Evolutionary conservation across 2,888 invertebrate genomes (phyloP), one percentile per base, ranked within the genome.

Genomic region (Tipula helvola): DNA sequence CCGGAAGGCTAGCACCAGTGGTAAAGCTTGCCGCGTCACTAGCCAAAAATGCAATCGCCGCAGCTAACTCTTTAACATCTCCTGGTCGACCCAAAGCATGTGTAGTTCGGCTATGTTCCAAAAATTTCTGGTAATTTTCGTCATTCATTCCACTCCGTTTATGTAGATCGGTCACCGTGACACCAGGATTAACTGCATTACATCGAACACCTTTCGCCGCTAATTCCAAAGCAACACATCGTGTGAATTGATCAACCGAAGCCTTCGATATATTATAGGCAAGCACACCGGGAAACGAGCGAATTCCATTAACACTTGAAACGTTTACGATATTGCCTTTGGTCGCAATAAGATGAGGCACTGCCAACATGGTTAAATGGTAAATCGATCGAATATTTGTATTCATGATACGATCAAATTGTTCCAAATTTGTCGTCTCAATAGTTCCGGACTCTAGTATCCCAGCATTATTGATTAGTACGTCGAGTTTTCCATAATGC

Each of bases 251-350:
- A 91, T 99, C 99, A 0, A 99, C 93, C 0, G 98, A 96, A 52
- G 97, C 94, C 92, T 99, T 99, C 0, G 98, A 97, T 91, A 99
- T 95, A 89, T 95, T 96, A 91, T 99, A 99, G 0, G 98, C 96
- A 84, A 98, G 91, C 0, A 98, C 96, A 7, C 96, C 96, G 1
- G 98, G 95, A 90, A 99, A 98, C 85, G 98, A 95, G 89, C 98
- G 93, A 36, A 97, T 93, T 3, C 99, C 99, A 89, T 96, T 96
- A 0, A 99, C 97, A 90, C 98, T 98, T 1, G 98, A 99, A 0
- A 99, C 96, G 90, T 99, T 99, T 0, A 99, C 98, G 89, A 98
- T 95, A 88, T 95, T 96, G n/a, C 98, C 98, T 91, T 97, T 96
- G 0, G 95, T 94, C 91, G 95, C 93, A 2, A 97, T 92, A 28